Percentiles rank a stretch among this genome's conserved stretches.
Evolutionary conservation across 1,140 invertebrate genomes (phyloP).

Genomic region (Cyclina sinensis): DNA sequence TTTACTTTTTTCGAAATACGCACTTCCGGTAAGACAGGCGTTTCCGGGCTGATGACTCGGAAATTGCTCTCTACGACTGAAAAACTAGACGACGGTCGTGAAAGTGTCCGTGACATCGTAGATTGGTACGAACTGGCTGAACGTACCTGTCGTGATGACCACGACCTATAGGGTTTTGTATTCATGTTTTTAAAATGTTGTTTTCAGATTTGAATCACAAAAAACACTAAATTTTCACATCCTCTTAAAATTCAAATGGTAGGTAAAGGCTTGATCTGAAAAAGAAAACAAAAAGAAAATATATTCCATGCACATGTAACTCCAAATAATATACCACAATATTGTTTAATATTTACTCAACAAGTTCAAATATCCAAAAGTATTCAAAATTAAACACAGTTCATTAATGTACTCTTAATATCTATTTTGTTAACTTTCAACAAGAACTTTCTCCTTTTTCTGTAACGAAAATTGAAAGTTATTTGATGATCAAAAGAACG

Average conservation of each 20-base stretch:
- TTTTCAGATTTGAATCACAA: neutral
- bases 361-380: too few species aligned
- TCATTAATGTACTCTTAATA: too few species aligned
- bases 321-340: too few species aligned
- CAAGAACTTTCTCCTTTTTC: too few species aligned
- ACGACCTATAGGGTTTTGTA: conserved; percentile 5
- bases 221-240: neutral
- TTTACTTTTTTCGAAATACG: neutral
- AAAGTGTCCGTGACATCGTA: neutral
- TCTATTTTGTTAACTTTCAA: too few species aligned
- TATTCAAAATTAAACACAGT: too few species aligned
- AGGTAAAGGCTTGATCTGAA: neutral
- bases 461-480: too few species aligned
- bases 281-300: too few species aligned
- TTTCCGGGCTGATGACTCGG: neutral
- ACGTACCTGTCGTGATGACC: neutral
- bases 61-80: conserved; percentile 61
- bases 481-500: too few species aligned
- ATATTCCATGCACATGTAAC: too few species aligned
- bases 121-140: conserved; percentile 1
- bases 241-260: neutral
- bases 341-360: too few species aligned
- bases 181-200: conserved; percentile 1
- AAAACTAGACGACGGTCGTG: conserved; percentile 50
- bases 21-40: conserved; percentile 54